Base-by-base conservation (phyloP, 2,888 invertebrate species). In the Thelaira solivaga region DNA sequence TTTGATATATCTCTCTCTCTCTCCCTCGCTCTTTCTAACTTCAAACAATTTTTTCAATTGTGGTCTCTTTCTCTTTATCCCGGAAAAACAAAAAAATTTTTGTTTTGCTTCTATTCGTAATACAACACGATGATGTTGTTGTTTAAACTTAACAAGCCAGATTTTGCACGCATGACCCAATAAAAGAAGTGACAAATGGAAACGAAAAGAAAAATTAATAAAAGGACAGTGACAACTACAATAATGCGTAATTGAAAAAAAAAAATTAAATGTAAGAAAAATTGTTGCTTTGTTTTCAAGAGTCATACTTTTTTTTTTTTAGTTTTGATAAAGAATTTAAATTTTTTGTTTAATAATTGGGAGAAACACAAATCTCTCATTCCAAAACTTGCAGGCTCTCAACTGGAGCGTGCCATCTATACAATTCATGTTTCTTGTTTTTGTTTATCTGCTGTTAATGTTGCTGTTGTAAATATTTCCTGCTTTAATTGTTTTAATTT, bases 71-170 rank as follows among this genome's bases (percentile, higher is more conserved):
- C 26, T 39, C 5, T n/a, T 20, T 31, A 62, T 26, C 24, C 22
- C 16, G 22, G 24, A 2, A 2, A 5, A 49, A 16, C 34, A 34
- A 2, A 2, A 5, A 49, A 16, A 16, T 61, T 43, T 59, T 65
- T 74, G 65, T 74, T 78, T 74, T 74, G 69, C 24, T 78, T 65
- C 39, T 22, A 53, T 78, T 78, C 74, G 67, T 62, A 68, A 57
- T n/a, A 67, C 8, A 68, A n/a, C n/a, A n/a, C n/a, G n/a, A n/a
- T n/a, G n/a, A n/a, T n/a, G n/a, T n/a, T 20, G 59, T 67, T 78
- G 64, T 69, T 69, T 69, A 65, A 31, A 57, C 36, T 69, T 65
- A 43, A 59, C 18, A 26, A 34, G 10, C 57, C 24, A 64, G 20
- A 59, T 34, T 26, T 53, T 47, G 34, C 41, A 74, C 78, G 78